Evolutionary conservation across 1,140 invertebrate genomes (phyloP).

Genomic region (Hylaeus anthracinus): DNA sequence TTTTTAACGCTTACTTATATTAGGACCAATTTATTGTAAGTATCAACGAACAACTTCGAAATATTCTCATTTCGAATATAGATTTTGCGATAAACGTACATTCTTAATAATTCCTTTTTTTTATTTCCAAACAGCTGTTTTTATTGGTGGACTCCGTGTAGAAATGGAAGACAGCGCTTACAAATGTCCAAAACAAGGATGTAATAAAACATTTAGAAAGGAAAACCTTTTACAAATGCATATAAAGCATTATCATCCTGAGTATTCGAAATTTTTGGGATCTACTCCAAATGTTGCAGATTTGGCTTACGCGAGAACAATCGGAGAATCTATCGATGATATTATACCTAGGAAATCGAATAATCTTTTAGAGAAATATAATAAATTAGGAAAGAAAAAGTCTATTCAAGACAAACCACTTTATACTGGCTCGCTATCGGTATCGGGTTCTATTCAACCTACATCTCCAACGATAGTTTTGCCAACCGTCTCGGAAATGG

Average conservation of each 20-base stretch:
- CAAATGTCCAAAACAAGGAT: slow-evolving; percentile 90
- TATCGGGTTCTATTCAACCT: slow-evolving; percentile 32
- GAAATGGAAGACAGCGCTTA: slow-evolving; percentile 87
- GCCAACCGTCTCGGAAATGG: slow-evolving; percentile 28
- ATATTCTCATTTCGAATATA: slow-evolving; percentile 9
- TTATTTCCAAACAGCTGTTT: slow-evolving; percentile 77
- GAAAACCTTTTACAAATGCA: slow-evolving; percentile 94
- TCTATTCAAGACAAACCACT: slow-evolving; percentile 61
- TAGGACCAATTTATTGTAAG: slow-evolving; percentile 73
- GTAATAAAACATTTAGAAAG: slow-evolving; percentile 93
- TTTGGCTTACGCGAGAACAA: slow-evolving; percentile 89
- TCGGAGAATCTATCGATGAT: slow-evolving; percentile 82
- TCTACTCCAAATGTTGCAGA: slow-evolving; percentile 92
- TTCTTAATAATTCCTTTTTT: slow-evolving; percentile 26
- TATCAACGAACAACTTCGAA: slow-evolving; percentile 37
- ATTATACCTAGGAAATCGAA: slow-evolving; percentile 78
- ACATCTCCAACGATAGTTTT: slow-evolving; percentile 40
- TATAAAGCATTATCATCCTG: slow-evolving; percentile 94
- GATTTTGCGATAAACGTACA: neutral
- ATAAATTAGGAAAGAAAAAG: slow-evolving; percentile 73
- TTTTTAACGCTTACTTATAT: slow-evolving; percentile 53
- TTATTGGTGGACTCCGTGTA: slow-evolving; percentile 85
- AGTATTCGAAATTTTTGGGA: slow-evolving; percentile 88
- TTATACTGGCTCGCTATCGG: slow-evolving; percentile 21
- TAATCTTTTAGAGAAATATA: slow-evolving; percentile 70